Base-by-base conservation (phyloP, 2,113 vertebrate species). In the Daphoenositta chrysoptera region DNA sequence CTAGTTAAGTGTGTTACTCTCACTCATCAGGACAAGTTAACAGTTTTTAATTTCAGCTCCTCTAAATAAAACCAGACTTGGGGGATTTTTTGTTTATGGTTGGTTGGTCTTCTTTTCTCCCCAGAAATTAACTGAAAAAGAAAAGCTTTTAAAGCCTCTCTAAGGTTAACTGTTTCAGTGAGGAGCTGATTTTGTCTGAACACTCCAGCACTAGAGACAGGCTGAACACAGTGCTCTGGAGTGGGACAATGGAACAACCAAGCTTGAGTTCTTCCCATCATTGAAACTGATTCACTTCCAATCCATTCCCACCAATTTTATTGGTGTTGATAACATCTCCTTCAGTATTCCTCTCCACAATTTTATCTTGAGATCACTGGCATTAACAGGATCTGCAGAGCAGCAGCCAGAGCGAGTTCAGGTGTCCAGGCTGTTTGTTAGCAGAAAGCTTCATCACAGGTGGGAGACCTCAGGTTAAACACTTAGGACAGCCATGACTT, bases 301-400 rank as follows among this genome's bases (percentile, higher is more conserved):
- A 0, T 3, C 5, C 2, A n/a, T 28, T 75, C 42, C 51, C 60
- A 22, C 10, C 19, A 10, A 2, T 21, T 53, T 39, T 1, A 35
- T 8, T 33, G 22, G 27, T 31, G 2, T 31, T 77, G 58, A 0
- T 8, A 77, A 6, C 5, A 50, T 5, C 65, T 61, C 66, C 33
- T 48, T 15, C 70, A 63, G 13, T 28, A 17, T 0, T 42, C 44
- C 23, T 88, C 44, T 50, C 15, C 11, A 24, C 22, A 14, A 5
- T 28, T 69, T 42, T 44, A 79, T 23, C 70, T 65, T 2, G 17
- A 90, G 20, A 69, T 31, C 89, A 20, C 78, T 83, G 70, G 24
- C 47, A 61, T 15, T 45, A 86, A 39, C 20, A 77, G 87, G 58
- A 77, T 31, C 75, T 77, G 79, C 48, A 69, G 45, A 54, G 57